Base-by-base conservation (phyloP, 2,888 invertebrate genomes). In the Idaea straminata region DNA sequence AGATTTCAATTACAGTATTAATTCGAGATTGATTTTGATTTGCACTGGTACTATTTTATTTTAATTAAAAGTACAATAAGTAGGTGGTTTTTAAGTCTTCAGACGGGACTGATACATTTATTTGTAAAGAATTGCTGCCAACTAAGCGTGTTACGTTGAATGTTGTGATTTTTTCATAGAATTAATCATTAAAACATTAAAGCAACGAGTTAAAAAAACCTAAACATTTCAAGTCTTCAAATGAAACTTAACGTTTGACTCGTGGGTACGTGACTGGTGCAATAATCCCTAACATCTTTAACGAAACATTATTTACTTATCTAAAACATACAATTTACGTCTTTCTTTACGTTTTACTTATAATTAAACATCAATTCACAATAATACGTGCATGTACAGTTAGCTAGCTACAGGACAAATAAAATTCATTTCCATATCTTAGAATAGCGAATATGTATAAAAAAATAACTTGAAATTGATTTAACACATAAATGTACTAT, bases 271-370 rank as follows among this genome's bases (percentile, higher is more conserved):
- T 47, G 47, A 47, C 47, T 47, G 47, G 61, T 66, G 57, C 34
- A 38, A 62, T 63, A 25, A 57, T 67, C 59, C 62, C 61, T 63
- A 64, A 64, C 35, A 35, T 58, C 71, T 67, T 68, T 73, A 73
- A 47, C 47, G 47, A 47, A 47, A 47, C 5, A 36, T 6, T 10
- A 47, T 6, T 71, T 59, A 70, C 77, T 81, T 81, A 80, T 72
- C 77, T 84, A 82, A 73, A 77, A 76, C 77, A 77, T 79, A 84
- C 76, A 79, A 73, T 76, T 77, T 82, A 81, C 76, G 77, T 78
- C 75, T 76, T 81, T 78, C 72, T 73, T 71, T 65, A 66, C 72
- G 72, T 76, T 74, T 47, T 10, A 68, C 75, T 64, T 65, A 64
- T 61, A 64, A 63, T 65, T 57, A 76, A 74, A 80, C 77, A 81